Evolutionary conservation across 2,113 vertebrate species (phyloP).

Genomic region (Zosterops borbonicus): DNA sequence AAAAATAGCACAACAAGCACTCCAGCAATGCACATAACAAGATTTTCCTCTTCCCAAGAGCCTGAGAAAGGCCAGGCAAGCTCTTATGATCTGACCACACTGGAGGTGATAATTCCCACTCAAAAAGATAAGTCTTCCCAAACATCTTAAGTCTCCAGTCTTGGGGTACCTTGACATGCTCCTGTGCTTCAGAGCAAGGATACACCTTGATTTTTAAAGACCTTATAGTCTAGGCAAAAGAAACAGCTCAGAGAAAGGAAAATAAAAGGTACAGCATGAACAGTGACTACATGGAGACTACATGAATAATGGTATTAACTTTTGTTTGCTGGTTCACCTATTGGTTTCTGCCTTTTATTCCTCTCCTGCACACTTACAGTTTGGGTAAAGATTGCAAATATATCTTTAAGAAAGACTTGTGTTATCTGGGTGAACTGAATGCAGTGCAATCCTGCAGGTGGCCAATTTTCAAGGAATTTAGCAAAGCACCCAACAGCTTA

Average conservation of each 20-base stretch:
- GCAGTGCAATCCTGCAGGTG: not conserved
- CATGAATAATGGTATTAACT: not conserved
- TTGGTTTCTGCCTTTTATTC: not conserved
- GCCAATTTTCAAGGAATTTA: not conserved
- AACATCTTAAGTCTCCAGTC: not conserved
- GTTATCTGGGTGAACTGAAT: not conserved
- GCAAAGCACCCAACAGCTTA: not conserved
- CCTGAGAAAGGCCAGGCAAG: slow-evolving; percentile 40
- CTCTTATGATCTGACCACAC: not conserved
- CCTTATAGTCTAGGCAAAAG: not conserved
- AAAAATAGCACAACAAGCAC: slow-evolving; percentile 52
- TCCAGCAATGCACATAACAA: slow-evolving; percentile 1
- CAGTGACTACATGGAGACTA: not conserved
- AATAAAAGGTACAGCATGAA: not conserved
- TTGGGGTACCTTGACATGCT: not conserved
- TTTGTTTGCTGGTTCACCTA: not conserved
- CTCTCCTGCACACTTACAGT: not conserved
- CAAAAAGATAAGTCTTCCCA: not conserved
- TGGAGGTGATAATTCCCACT: not conserved
- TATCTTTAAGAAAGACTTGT: not conserved
- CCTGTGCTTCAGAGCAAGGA: not conserved
- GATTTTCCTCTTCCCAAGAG: not conserved
- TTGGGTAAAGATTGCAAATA: not conserved
- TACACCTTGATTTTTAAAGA: not conserved
- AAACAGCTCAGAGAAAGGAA: not conserved